These are phyloP conservation scores for Acropora tenuis DNA, from an alignment of 64 coral and sea anemone species.

Conservation along the genomic window DNA sequence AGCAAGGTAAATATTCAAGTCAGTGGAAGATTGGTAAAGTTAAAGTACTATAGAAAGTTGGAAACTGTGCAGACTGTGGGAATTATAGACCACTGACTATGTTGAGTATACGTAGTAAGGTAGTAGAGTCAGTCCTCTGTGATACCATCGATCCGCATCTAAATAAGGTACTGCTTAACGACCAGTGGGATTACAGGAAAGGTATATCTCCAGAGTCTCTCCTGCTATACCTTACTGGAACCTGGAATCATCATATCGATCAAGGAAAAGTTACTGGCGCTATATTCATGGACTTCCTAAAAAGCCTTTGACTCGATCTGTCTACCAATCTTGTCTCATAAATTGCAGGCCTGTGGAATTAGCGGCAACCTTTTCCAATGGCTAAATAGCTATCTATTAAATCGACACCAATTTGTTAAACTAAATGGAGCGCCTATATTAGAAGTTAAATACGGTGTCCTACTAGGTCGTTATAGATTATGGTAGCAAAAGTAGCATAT, in stretches of 20 bases:
- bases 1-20: not conserved
- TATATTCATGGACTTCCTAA: conserved; percentile 27
- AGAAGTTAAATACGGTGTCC: conserved; percentile 42
- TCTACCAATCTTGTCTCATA: not conserved
- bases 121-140: conserved; percentile 24
- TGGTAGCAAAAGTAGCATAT: no score
- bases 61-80: not conserved
- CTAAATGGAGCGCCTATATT: not conserved
- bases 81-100: conserved; percentile 41
- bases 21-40: conserved; percentile 26
- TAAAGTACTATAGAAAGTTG: not conserved
- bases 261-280: conserved; percentile 30
- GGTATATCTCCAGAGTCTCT: conserved; percentile 20
- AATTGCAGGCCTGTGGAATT: conserved; percentile 32
- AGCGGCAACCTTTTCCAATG: not conserved
- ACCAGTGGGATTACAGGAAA: conserved; percentile 44
- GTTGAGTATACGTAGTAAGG: conserved; percentile 40
- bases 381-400: conserved; percentile 10
- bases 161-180: not conserved
- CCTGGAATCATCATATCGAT: conserved; percentile 6
- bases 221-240: conserved; percentile 5
- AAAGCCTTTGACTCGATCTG: conserved; percentile 36
- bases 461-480: no score
- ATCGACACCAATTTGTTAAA: conserved; percentile 29
- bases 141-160: conserved; percentile 31